phyloP scores from a whole-genome alignment of 2,888 invertebrate genomes.

The Hirtodrosophila duncani region DNA sequence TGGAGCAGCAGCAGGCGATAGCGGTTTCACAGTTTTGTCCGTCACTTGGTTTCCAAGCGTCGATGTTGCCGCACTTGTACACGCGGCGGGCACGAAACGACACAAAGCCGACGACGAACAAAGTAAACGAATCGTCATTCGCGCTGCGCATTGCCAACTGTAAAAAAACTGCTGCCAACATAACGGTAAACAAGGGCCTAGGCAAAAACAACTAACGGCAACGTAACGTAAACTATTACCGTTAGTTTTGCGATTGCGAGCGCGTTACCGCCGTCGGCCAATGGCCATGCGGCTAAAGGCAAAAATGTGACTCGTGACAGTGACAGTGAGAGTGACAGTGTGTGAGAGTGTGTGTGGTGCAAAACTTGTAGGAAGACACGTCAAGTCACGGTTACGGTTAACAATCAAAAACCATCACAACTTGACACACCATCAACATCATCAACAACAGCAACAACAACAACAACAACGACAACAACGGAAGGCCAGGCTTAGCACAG shows the following conservation, averaged over 20 bases:
- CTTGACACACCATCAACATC: too few species aligned
- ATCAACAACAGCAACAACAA: conserved; percentile 23
- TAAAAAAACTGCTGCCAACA: conserved; percentile 27
- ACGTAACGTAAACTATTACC: conserved; percentile 16
- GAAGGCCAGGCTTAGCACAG: too few species aligned
- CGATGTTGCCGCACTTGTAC: conserved; percentile 63
- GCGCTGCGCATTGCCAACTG: conserved; percentile 33
- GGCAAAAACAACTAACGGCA: too few species aligned
- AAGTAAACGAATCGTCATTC: too few species aligned
- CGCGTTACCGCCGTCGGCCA: conserved; percentile 41
- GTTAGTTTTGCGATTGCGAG: conserved; percentile 2
- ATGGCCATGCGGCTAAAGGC: conserved; percentile 48
- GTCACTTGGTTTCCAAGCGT: conserved; percentile 70
- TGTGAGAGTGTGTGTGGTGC: too few species aligned
- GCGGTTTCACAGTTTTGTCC: conserved; percentile 28
- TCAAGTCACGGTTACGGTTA: too few species aligned
- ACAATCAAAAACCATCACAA: too few species aligned
- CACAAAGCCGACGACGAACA: too few species aligned
- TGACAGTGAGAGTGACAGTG: too few species aligned
- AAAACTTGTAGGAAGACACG: too few species aligned
- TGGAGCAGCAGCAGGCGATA: too few species aligned
- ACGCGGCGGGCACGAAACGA: conserved; percentile 38
- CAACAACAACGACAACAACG: neutral
- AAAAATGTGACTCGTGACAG: too few species aligned
- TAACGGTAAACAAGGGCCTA: conserved; percentile 49